Percentiles rank a stretch among this genome's conserved stretches.
phyloP scores from a whole-genome alignment of 1,140 invertebrate species.

The Gryllus bimaculatus region DNA sequence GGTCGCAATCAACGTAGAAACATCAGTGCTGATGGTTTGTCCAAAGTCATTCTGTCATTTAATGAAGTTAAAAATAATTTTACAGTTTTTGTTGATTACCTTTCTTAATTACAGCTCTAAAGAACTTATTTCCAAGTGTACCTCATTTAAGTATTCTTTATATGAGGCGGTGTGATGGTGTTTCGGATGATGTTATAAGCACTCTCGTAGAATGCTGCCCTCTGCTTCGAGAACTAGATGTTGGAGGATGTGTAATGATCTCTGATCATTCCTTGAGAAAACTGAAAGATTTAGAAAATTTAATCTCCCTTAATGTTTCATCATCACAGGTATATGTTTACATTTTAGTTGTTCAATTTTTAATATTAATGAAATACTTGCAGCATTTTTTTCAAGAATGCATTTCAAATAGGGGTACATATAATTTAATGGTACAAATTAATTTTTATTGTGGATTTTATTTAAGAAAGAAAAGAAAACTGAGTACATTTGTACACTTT shows the following conservation, averaged over 20 bases:
- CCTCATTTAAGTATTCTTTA: slow-evolving; percentile 7
- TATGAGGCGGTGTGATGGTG: background rate
- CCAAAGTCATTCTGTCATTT: background rate
- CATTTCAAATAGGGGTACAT: no score
- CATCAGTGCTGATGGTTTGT: background rate
- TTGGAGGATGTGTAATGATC: background rate
- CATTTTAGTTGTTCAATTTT: background rate
- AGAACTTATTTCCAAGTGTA: slow-evolving; percentile 1
- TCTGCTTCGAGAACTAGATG: background rate
- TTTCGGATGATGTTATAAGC: slow-evolving; percentile 2
- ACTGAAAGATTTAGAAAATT: background rate
- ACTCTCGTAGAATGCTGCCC: background rate
- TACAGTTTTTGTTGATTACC: background rate
- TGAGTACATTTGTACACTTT: no score
- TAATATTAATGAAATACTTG: background rate
- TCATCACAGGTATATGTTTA: slow-evolving; percentile 9
- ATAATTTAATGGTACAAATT: no score
- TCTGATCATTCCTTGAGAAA: slow-evolving; percentile 4
- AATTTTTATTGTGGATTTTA: no score
- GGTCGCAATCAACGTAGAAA: slow-evolving; percentile 9
- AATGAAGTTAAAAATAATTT: background rate
- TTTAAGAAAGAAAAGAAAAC: no score
- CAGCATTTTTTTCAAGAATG: no score
- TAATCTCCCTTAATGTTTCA: slow-evolving; percentile 11
- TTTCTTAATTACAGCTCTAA: background rate